Conservation (phyloP, 2,888 invertebrate genomes). For the Blastobasis adustella region DNA sequence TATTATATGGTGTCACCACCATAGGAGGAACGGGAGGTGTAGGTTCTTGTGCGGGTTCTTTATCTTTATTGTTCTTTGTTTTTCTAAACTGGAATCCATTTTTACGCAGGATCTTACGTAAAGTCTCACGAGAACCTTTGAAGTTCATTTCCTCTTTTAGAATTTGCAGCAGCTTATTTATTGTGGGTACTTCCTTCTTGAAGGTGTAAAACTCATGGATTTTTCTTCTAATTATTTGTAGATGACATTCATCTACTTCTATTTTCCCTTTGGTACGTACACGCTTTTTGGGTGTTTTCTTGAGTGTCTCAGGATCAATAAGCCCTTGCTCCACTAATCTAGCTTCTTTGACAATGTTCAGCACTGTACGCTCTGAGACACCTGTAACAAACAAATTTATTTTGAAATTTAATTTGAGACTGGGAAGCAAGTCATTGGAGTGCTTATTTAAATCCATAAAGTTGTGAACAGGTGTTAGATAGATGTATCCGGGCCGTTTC, state of each 20-base stretch:
- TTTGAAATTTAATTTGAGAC: no score
- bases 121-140: slow-evolving; percentile 61
- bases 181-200: slow-evolving; percentile 66
- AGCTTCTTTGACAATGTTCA: slow-evolving; percentile 64
- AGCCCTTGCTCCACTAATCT: slow-evolving; percentile 63
- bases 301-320: slow-evolving; percentile 59
- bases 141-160: slow-evolving; percentile 64
- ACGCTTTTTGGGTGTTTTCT: slow-evolving; percentile 57
- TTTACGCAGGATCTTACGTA: slow-evolving; percentile 59
- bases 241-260: slow-evolving; percentile 62
- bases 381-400: slow-evolving; percentile 31
- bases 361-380: slow-evolving; percentile 61
- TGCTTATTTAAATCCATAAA: no score
- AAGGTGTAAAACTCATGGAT: slow-evolving; percentile 67
- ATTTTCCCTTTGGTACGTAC: slow-evolving; percentile 63
- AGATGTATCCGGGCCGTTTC: no score
- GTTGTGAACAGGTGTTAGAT: no score
- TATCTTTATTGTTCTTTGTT: slow-evolving; percentile 62
- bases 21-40: slow-evolving; percentile 49
- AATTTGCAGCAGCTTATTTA: slow-evolving; percentile 60
- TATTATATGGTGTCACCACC: slow-evolving; percentile 55
- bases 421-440: no score
- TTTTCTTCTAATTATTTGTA: slow-evolving; percentile 60
- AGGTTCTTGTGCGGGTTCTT: slow-evolving; percentile 44
- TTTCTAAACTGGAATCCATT: slow-evolving; percentile 67